Evolutionary conservation across 2,797 vertebrate genomes (phyloP), one percentile per base, ranked within the genome.

Genomic region (Malurus splendens): DNA sequence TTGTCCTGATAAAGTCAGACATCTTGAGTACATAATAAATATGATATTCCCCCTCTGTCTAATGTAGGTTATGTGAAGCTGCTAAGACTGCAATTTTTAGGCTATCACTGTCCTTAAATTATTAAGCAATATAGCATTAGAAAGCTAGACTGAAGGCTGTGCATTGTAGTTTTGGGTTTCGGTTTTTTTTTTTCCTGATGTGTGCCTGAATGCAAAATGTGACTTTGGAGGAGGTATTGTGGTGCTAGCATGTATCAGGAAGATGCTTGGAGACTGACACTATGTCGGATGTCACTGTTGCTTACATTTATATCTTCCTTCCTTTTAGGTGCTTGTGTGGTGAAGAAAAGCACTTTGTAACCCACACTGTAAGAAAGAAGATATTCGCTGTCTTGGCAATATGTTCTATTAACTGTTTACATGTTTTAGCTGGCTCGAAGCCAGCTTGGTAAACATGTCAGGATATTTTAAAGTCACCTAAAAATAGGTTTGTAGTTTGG

Each of bases 81-180:
- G 90, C 92, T 92, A 94, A 78, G 90, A 90, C 61, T 92, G 94
- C 84, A 92, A 83, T 92, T 95, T 94, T 93, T 82, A 93, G 89
- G 87, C 82, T 94, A 93, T 90, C 84, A 74, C 82, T 94, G 85
- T 82, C 94, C 91, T 95, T 93, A 95, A 94, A 95, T 95, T 94
- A 95, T 94, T 94, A 93, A 94, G 83, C 87, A 90, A 93, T 76
- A 84, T 5, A 72, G 88, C 83, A 86, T 73, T 88, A 91, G 77
- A 83, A 95, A 92, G 79, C 83, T 70, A 83, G 48, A 90, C 42
- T 56, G 76, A 95, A 93, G 77, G 67, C 64, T 85, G 57, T 67
- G 75, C 70, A 71, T 2, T 75, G 87, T 62, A 42, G 52, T 27
- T 82, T 86, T 83, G 7, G 36, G 36, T 36, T 36, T 36, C 10